Evolutionary conservation across 2,797 vertebrate genomes (phyloP), one percentile per base, ranked within the genome.

Genomic region (Myotis findleyi): DNA sequence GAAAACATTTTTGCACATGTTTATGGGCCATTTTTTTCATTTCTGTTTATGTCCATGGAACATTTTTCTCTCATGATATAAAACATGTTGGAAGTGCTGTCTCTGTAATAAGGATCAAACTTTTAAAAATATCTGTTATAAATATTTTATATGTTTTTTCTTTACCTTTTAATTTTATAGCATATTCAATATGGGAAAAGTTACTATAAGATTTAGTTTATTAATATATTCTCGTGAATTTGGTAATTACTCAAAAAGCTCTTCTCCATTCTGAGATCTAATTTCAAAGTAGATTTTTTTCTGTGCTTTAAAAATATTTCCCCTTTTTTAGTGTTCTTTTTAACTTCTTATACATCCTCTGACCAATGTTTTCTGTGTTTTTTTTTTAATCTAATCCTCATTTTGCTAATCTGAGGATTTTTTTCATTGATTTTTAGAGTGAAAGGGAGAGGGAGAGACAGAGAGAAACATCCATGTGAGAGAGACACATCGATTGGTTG

Each of bases 81-180:
- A 83, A 44, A 75, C 83, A 16, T 53, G 87, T 90, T 87, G 1
- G 33, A 89, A 89, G 20, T 7, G 12, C n/a, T 80, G 7, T 88
- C 17, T 86, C 59, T 95, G 1, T 73, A 11, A 62, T 64, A 95
- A 91, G 11, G 25, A 68, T 81, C 18, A 66, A 59, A 49, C 8
- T 57, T 95, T 53, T 16, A 68, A 77, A 44, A 13, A 10, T 75
- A 79, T 73, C 80, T 89, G 10, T 72, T 66, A 57, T 36, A 89
- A 96, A 72, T 79, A 77, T 53, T 94, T 95, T 89, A 9, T 20
- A 16, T 83, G 27, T 87, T 84, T 90, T 88, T 89, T 71, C 55
- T 86, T 93, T 87, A 8, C 4, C n/a, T 95, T 95, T 88, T 82
- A 85, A 41, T 89, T 87, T 95, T 96, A 83, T 87, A 44, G 14